Percentiles rank a stretch among this genome's conserved stretches.
These are phyloP conservation scores for Crocallis elinguaria DNA, from an alignment of 2,888 invertebrate species.

Conservation along the genomic window DNA sequence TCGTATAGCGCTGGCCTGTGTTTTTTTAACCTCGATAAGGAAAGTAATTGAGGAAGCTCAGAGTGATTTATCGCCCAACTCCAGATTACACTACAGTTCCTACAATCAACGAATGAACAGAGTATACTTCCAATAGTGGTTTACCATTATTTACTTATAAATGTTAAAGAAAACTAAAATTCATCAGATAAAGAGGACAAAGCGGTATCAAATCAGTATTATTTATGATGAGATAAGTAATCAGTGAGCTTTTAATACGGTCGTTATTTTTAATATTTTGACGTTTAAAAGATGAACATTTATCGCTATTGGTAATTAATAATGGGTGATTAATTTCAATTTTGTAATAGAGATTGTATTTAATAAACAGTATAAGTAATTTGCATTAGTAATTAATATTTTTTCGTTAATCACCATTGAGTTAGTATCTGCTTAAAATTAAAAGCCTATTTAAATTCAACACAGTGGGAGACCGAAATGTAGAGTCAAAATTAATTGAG, in stretches of 20 bases:
- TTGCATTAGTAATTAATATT: conserved; percentile 1
- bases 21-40: conserved; percentile 69
- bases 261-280: conserved; percentile 27
- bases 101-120: conserved; percentile 40
- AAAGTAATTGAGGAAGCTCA: conserved; percentile 64
- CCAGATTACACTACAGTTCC: conserved; percentile 32
- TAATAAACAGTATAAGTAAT: neutral
- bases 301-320: conserved; percentile 17
- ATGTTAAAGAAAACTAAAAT: neutral
- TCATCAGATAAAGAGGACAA: conserved; percentile 3
- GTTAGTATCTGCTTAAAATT: conserved; percentile 9
- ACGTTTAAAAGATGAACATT: conserved; percentile 24
- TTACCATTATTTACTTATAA: conserved; percentile 43
- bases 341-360: neutral
- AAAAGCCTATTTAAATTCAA: conserved; percentile 10
- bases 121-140: conserved; percentile 51
- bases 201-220: conserved; percentile 18
- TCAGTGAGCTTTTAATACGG: conserved; percentile 26
- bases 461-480: conserved; percentile 18
- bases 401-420: neutral
- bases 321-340: conserved; percentile 20
- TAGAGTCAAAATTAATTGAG: conserved; percentile 4
- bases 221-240: conserved; percentile 26
- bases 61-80: conserved; percentile 58
- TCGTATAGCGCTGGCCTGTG: conserved; percentile 50